Base-by-base conservation (phyloP, 1,140 invertebrate genomes). In the Drosophila chauvacae region DNA sequence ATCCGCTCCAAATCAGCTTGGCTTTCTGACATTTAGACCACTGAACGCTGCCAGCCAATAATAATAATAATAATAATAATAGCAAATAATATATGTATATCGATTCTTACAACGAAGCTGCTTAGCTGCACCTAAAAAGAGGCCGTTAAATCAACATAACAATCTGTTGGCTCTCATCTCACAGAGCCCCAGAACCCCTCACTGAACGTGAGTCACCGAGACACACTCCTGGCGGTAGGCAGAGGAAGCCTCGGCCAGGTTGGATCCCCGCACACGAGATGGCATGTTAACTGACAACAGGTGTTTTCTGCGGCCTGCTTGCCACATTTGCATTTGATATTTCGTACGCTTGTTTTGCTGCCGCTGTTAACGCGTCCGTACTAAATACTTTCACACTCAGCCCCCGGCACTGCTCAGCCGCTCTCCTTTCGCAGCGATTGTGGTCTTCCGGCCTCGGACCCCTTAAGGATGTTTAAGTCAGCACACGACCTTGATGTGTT, bases 401-500 rank as follows among this genome's bases (percentile, higher is more conserved):
- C 37, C 37, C 64, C 47, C 26, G n/a, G 3, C 70, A 45, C 51
- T 23, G 30, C 51, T 23, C 18, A 10, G 13, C 7, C 18, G 60
- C 58, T 61, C 61, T 53, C 23, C 60, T 71, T 44, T 41, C 47
- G 58, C 48, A 13, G 58, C 78, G 60, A 81, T 72, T 78, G 82
- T 80, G 74, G 71, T 81, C 57, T 85, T 85, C 82, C 82, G 82
- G 82, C 73, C 78, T 53, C 50, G 41, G 64, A 35, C 68, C 45
- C 62, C 59, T 74, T 73, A 66, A 59, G 76, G 66, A 79, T 77
- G 66, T 65, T 44, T 14, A 59, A 53, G 76, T 71, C 64, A 58
- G 70, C 66, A 70, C 60, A 77, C 78, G 87, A 91, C 87, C 87
- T 91, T 91, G 87, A 91, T 75, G 88, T 91, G 87, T 87, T 91